Evolutionary conservation across 37 sponge, comb jelly and placozoan species (phyloP).

Genomic region (Amphimedon queenslandica): DNA sequence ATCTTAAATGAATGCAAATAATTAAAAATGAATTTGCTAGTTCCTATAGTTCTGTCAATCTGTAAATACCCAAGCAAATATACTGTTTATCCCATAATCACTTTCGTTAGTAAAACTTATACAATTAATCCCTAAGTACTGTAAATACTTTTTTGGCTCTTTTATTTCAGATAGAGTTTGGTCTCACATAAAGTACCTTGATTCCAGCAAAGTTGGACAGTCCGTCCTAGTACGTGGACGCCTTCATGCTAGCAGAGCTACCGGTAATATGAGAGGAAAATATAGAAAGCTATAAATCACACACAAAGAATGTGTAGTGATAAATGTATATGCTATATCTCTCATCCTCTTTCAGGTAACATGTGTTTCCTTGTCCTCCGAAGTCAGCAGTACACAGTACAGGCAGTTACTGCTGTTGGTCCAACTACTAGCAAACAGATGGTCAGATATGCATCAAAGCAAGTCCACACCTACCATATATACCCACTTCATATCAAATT

Average conservation of each 20-base stretch:
- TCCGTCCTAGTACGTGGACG: slow-evolving; percentile 82
- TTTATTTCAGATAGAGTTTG: slow-evolving; percentile 66
- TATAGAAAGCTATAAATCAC: too few species aligned
- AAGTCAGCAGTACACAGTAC: slow-evolving; percentile 87
- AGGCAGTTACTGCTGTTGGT: slow-evolving; percentile 70
- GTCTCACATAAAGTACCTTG: slow-evolving; percentile 65
- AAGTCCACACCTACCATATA: slow-evolving; percentile 12
- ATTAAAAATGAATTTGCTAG: too few species aligned
- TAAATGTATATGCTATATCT: too few species aligned
- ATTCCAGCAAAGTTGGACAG: slow-evolving; percentile 41
- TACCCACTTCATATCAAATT: background rate
- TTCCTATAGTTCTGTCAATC: too few species aligned
- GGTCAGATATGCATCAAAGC: slow-evolving; percentile 86
- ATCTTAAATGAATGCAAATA: too few species aligned
- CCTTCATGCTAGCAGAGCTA: slow-evolving; percentile 72
- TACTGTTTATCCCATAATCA: too few species aligned
- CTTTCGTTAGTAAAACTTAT: too few species aligned
- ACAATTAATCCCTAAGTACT: too few species aligned
- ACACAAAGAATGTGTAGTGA: too few species aligned
- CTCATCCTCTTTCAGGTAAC: slow-evolving; percentile 54
- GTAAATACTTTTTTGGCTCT: too few species aligned
- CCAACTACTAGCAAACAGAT: slow-evolving; percentile 89
- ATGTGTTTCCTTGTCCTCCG: slow-evolving; percentile 90
- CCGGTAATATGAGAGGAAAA: too few species aligned
- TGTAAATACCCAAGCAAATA: background rate